Percentiles rank a stretch among this genome's conserved stretches.
Conservation (phyloP, 2,797 vertebrate species). For the Geotrypetes seraphini region DNA sequence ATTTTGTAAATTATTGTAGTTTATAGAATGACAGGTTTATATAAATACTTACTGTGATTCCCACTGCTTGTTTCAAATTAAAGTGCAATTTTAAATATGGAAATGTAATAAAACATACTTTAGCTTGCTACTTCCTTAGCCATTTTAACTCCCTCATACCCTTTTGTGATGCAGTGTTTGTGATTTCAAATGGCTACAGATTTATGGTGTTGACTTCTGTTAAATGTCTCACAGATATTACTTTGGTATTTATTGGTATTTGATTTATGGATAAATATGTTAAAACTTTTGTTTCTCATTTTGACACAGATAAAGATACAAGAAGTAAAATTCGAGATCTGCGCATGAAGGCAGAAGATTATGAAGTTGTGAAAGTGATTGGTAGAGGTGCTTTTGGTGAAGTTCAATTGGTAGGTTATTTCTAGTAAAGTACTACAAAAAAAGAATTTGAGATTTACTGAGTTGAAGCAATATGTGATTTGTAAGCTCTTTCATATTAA, state of each 20-base stretch:
- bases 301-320: slow-evolving; percentile 83
- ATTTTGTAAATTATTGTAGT: slow-evolving; percentile 59
- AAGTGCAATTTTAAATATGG: slow-evolving; percentile 24
- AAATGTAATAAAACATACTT: slow-evolving; percentile 6
- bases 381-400: slow-evolving; percentile 97
- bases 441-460: no score
- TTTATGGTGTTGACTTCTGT: no score
- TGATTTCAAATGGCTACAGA: no score
- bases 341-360: slow-evolving; percentile 98
- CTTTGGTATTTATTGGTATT: no score
- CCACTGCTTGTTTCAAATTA: slow-evolving; percentile 44
- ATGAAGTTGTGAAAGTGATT: slow-evolving; percentile 97
- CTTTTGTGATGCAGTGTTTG: background rate
- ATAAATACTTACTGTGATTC: slow-evolving; percentile 51
- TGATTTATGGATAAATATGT: no score
- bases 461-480: no score
- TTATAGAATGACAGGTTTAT: slow-evolving; percentile 55
- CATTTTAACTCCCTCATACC: background rate
- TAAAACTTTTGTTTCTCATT: slow-evolving; percentile 19
- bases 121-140: background rate
- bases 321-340: slow-evolving; percentile 94
- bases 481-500: no score
- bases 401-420: slow-evolving; percentile 89
- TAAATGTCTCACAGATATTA: no score
- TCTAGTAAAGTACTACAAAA: no score